Percentiles rank a stretch among this genome's conserved stretches.
phyloP scores from a whole-genome alignment of 2,888 invertebrate genomes.

The Tubiluchus corallicola region DNA sequence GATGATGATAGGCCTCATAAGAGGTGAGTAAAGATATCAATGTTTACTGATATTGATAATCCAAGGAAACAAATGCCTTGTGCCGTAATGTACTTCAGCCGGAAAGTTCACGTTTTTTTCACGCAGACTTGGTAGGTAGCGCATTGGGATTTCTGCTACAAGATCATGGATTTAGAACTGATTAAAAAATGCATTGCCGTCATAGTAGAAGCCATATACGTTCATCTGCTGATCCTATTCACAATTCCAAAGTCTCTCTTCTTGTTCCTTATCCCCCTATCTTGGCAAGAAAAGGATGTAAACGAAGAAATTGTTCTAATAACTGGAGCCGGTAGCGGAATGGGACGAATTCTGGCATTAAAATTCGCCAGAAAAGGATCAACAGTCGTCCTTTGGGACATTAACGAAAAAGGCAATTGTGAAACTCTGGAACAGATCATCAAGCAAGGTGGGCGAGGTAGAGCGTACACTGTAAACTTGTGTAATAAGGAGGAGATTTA shows the following conservation, averaged over 20 bases:
- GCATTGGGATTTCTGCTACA: too few relatives aligned
- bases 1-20: too few relatives aligned
- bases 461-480: constrained; percentile 62
- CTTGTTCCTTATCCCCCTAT: neutral
- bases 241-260: neutral
- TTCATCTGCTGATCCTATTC: too few relatives aligned
- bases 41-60: too few relatives aligned
- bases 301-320: constrained; percentile 1
- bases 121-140: too few relatives aligned
- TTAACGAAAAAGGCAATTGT: constrained; percentile 55
- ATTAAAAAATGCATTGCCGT: too few relatives aligned
- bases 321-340: neutral
- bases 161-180: too few relatives aligned
- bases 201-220: too few relatives aligned
- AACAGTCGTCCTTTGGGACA: constrained; percentile 68
- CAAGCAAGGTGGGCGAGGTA: constrained; percentile 46
- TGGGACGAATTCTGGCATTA: constrained; percentile 45
- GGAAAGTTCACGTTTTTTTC: too few relatives aligned
- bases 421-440: constrained; percentile 56
- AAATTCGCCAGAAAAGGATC: constrained; percentile 55
- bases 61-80: too few relatives aligned
- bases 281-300: neutral
- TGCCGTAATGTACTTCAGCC: too few relatives aligned
- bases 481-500: constrained; percentile 62
- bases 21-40: too few relatives aligned